phyloP scores from a whole-genome alignment of 1,140 invertebrate genomes.

The Anastrepha obliqua region DNA sequence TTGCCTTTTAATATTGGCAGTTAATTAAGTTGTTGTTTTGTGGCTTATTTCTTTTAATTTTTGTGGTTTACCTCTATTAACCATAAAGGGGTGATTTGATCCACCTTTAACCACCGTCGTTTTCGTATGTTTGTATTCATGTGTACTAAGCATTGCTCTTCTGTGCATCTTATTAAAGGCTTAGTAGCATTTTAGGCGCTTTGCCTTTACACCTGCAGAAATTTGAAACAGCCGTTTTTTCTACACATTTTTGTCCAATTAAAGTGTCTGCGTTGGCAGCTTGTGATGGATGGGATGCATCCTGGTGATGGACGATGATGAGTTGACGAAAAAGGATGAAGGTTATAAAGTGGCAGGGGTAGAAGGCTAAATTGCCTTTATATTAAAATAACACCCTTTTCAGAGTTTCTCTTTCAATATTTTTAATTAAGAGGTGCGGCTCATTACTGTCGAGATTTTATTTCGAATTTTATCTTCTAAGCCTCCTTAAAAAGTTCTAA shows the following conservation, averaged over 20 bases:
- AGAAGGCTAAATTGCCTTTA: background rate
- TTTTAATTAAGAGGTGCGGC: background rate
- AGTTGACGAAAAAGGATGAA: constrained; percentile 32
- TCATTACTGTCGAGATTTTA: too few species aligned
- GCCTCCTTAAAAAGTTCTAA: too few species aligned
- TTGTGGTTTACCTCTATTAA: background rate
- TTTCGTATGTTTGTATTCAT: background rate
- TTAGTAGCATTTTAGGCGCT: constrained; percentile 34
- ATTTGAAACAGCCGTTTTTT: background rate
- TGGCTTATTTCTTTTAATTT: background rate
- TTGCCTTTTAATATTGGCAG: background rate
- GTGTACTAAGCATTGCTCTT: background rate
- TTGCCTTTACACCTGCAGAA: constrained; percentile 22
- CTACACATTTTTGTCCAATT: background rate
- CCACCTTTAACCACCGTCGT: too few species aligned
- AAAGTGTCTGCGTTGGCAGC: constrained; percentile 32
- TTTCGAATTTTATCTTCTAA: too few species aligned
- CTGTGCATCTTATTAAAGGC: constrained; percentile 24
- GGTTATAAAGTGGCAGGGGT: background rate
- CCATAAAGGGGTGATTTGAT: background rate
- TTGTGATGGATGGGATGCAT: constrained; percentile 17
- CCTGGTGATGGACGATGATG: constrained; percentile 23
- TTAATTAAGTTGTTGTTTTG: constrained; percentile 41
- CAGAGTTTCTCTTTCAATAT: background rate
- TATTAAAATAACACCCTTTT: background rate